A percentile compares a stretch with the other conserved stretches of the same genome.
Evolutionary conservation across 1,140 invertebrate species (phyloP).

Genomic region (Yoshiicerus persimilis): DNA sequence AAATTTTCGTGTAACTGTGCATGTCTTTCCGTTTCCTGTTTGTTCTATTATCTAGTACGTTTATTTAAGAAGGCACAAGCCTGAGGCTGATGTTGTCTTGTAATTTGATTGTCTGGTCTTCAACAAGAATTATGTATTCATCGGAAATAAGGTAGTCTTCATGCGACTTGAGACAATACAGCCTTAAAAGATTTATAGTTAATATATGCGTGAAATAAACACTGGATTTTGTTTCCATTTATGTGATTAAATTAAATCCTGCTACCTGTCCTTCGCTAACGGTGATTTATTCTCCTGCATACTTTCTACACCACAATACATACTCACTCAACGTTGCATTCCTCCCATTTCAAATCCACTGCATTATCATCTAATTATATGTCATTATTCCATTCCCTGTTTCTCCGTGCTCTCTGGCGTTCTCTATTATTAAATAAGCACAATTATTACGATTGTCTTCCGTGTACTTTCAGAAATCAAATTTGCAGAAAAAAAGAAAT

Average conservation of each 20-base stretch:
- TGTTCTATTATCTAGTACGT: not conserved
- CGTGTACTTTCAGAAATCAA: no score
- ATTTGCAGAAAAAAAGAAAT: no score
- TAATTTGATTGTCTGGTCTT: not conserved
- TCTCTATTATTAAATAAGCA: no score
- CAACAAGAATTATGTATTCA: not conserved
- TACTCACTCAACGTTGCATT: no score
- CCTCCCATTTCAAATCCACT: no score
- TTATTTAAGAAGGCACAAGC: not conserved
- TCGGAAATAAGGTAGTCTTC: not conserved
- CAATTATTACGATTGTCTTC: no score
- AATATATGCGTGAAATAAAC: conserved; percentile 21
- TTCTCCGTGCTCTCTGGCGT: no score
- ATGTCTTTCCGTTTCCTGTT: not conserved
- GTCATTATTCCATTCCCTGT: no score
- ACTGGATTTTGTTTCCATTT: conserved; percentile 20
- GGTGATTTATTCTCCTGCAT: not conserved
- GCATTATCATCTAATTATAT: no score
- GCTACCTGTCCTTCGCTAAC: not conserved
- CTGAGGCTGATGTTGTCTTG: not conserved
- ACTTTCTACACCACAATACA: no score
- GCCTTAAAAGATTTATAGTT: conserved; percentile 8
- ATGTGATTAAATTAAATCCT: not conserved
- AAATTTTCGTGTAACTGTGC: not conserved
- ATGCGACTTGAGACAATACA: not conserved